phyloP scores from a whole-genome alignment of 2,797 vertebrate genomes.

The Dipus sagitta region DNA sequence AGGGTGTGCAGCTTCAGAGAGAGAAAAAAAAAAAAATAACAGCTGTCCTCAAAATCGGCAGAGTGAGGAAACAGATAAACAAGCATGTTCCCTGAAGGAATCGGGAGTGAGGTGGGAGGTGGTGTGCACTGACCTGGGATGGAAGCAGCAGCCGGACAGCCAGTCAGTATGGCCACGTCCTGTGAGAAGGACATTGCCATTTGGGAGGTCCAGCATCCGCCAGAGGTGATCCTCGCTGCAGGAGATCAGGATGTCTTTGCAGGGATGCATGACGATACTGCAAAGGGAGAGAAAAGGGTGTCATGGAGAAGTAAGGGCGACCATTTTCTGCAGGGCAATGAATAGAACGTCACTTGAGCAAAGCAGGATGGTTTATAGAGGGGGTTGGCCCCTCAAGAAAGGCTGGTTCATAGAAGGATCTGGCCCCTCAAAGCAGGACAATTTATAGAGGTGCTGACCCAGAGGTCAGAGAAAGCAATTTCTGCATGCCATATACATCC shows the following conservation, averaged over 20 bases:
- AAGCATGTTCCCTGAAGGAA: slow-evolving; percentile 56
- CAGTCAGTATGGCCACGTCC: slow-evolving; percentile 93
- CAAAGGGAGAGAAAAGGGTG: slow-evolving; percentile 24
- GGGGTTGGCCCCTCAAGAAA: not conserved
- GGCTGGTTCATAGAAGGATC: not conserved
- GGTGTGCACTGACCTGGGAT: slow-evolving; percentile 89
- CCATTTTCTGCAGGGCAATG: not conserved
- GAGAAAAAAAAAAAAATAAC: slow-evolving; percentile 60
- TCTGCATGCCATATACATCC: not conserved
- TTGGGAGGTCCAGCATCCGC: slow-evolving; percentile 88
- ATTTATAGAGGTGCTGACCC: not conserved
- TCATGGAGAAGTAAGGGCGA: not conserved
- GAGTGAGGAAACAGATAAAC: slow-evolving; percentile 40
- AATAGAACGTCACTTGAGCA: not conserved
- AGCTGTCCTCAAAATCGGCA: slow-evolving; percentile 59
- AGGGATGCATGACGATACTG: slow-evolving; percentile 88
- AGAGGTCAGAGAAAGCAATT: not conserved
- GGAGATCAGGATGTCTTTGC: slow-evolving; percentile 84
- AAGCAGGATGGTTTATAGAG: not conserved
- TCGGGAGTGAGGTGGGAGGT: not conserved
- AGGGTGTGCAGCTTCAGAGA: not conserved
- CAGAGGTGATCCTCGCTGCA: slow-evolving; percentile 89
- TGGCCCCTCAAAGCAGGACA: no score
- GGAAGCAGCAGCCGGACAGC: slow-evolving; percentile 92
- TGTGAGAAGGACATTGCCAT: slow-evolving; percentile 88